Conservation (phyloP, 2,113 vertebrate genomes). For the Ceyx cyanopectus region DNA sequence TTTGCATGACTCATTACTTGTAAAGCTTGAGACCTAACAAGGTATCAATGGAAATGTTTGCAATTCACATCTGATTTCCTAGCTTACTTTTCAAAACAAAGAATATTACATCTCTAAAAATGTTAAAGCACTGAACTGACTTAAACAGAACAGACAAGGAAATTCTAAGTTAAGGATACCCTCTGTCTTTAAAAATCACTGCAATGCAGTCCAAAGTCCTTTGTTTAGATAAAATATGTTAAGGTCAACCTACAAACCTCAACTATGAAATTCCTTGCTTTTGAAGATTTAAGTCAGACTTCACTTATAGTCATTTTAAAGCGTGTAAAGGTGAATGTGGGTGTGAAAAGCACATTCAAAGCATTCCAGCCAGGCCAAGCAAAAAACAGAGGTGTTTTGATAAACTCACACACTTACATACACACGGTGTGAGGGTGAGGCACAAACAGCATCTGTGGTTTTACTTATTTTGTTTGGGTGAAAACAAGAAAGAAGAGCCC, state of each 20-base stretch:
- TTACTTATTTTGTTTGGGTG: conserved; percentile 81
- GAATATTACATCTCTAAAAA: conserved; percentile 21
- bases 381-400: conserved; percentile 70
- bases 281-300: conserved; percentile 67
- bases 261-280: conserved; percentile 71
- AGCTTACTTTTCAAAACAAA: conserved; percentile 6
- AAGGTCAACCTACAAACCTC: conserved; percentile 50
- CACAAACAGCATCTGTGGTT: conserved; percentile 80
- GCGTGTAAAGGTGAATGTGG: conserved; percentile 69
- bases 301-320: conserved; percentile 63
- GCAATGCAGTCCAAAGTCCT: not conserved
- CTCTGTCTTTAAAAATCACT: conserved; percentile 27
- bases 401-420: conserved; percentile 83
- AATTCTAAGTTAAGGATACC: conserved; percentile 47
- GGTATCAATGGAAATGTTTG: conserved; percentile 62
- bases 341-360: conserved; percentile 83
- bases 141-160: conserved; percentile 68
- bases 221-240: conserved; percentile 8
- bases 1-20: not conserved
- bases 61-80: conserved; percentile 49
- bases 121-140: conserved; percentile 39
- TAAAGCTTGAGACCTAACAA: conserved; percentile 48
- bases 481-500: conserved; percentile 91
- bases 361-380: conserved; percentile 85
- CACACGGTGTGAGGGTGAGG: conserved; percentile 83